Evolutionary conservation across 2,797 vertebrate species (phyloP), one percentile per base, ranked within the genome.

Genomic region (Erpetoichthys calabaricus): DNA sequence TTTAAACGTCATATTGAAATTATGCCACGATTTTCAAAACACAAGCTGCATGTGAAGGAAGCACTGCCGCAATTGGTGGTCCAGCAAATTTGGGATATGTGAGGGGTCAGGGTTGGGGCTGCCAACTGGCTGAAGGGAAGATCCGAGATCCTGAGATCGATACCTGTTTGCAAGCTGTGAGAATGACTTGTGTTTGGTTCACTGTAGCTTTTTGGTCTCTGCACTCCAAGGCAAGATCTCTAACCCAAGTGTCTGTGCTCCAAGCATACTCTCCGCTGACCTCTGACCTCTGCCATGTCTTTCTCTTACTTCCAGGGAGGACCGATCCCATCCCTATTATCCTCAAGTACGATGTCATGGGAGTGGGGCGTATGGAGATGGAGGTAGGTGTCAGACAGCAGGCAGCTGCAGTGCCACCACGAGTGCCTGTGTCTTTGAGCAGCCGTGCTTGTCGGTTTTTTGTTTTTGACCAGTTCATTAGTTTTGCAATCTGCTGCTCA

Each of bases 171-270:
- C 90, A 95, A 97, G 95, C 95, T 97, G 94, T 98, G 94, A 97
- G 94, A 98, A 98, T 92, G 84, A 90, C 92, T 94, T 72, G 77
- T 89, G 87, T 94, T 94, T 96, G 92, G 90, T 98, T 94, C 92
- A 97, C 94, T 97, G 92, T 98, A 98, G 94, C 94, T 96, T 96
- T 98, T 92, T 98, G 93, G 93, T 98, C 92, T 98, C 90, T 98
- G 95, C 94, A 97, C 92, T 95, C 88, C 88, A 96, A 97, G 92
- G 90, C 94, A 93, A 94, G 90, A 87, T 91, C 86, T 97, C 91
- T 97, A 97, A 97, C 93, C 92, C 91, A 91, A 89, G 89, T 90
- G 89, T 89, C 85, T 94, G 87, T 93, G 84, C 92, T 81, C 84
- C 81, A 75, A 67, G 70, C 86, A 77, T 80, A 80, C 51, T 65